phyloP scores from a whole-genome alignment of 2,797 vertebrate genomes.

The Luscinia megarhynchos region DNA sequence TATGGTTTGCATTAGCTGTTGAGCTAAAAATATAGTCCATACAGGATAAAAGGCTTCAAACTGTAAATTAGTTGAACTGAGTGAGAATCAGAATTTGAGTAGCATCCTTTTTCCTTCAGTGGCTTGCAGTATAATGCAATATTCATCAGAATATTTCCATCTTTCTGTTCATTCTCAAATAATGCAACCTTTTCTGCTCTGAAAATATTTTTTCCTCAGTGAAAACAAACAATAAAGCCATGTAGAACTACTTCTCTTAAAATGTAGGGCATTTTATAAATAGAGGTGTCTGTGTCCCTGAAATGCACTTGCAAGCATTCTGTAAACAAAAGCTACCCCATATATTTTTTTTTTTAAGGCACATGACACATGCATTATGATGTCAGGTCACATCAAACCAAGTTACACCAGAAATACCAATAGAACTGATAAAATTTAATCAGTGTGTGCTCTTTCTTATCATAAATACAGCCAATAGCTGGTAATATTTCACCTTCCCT shows the following conservation, averaged over 20 bases:
- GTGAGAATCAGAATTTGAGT: not conserved
- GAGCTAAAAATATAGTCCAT: not conserved
- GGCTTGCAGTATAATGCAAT: not conserved
- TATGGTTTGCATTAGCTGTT: not conserved
- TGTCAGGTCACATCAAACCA: slow-evolving; percentile 42
- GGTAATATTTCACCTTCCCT: not conserved
- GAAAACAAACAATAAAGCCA: not conserved
- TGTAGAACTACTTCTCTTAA: not conserved
- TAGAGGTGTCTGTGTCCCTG: not conserved
- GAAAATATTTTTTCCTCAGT: not conserved
- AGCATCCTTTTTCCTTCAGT: not conserved
- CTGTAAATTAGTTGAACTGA: not conserved
- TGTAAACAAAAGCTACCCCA: not conserved
- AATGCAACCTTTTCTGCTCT: not conserved
- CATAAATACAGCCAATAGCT: not conserved
- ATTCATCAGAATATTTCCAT: not conserved
- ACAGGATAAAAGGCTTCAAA: not conserved
- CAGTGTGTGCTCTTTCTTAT: not conserved
- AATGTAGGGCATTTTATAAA: not conserved
- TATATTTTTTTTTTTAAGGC: not conserved
- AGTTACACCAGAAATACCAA: not conserved
- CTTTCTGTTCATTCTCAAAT: not conserved
- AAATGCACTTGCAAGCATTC: not conserved
- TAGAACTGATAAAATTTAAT: not conserved
- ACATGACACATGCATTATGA: not conserved